Evolutionary conservation across 2,113 vertebrate species (phyloP).

Genomic region (Antennarius striatus): DNA sequence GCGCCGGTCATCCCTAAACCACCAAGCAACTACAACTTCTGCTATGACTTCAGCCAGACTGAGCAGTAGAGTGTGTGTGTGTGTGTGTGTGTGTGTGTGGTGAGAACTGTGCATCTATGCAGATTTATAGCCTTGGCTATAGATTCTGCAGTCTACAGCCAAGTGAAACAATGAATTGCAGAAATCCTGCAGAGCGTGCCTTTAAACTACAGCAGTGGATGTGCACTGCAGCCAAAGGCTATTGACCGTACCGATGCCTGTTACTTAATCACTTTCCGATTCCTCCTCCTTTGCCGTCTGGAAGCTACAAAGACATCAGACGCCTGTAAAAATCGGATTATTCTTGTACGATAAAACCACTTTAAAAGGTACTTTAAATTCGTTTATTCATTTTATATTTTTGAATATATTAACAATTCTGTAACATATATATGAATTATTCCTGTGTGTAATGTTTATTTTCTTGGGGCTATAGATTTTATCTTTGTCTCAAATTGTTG

Average conservation of each 20-base stretch:
- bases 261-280: neutral
- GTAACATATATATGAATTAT: neutral
- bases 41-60: conserved; percentile 90
- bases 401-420: conserved; percentile 19
- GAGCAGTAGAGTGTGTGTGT: conserved; percentile 78
- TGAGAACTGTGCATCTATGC: conserved; percentile 27
- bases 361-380: conserved; percentile 36
- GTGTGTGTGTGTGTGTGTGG: conserved; percentile 1
- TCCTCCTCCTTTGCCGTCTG: neutral
- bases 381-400: conserved; percentile 39
- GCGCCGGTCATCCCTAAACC: conserved; percentile 89
- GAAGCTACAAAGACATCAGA: neutral
- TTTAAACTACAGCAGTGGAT: neutral
- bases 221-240: neutral
- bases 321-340: no score
- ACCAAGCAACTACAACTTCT: conserved; percentile 96
- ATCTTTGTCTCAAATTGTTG: neutral
- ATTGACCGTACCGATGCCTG: neutral
- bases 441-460: neutral
- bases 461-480: neutral
- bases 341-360: conserved; percentile 4
- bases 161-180: conserved; percentile 10
- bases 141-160: neutral
- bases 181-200: neutral
- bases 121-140: conserved; percentile 19